Evolutionary conservation across 2,113 vertebrate genomes (phyloP), one percentile per base, ranked within the genome.

Genomic region (Psilopogon haemacephalus): DNA sequence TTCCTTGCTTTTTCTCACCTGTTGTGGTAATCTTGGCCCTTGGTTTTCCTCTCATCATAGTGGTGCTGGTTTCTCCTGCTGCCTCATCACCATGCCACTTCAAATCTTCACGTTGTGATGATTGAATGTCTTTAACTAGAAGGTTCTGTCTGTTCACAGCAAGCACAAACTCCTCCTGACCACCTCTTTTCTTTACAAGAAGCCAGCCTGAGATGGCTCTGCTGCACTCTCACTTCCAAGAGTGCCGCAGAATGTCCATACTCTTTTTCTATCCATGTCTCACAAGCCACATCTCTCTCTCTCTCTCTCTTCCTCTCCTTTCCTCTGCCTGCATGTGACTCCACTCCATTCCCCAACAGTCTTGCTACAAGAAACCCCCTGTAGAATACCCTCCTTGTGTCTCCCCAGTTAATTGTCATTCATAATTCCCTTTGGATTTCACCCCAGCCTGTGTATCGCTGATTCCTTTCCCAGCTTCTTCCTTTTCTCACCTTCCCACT

Each of bases 131-230:
- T 92, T 86, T 78, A 82, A 93, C 74, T 70, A 62, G 65, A 79
- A 92, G n/a, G 13, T 89, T 94, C 40, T 90, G 6, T 89, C 59
- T 92, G 9, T 88, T 88, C 81, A 85, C 91, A 92, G 93, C 71
- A 91, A 94, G 14, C 2, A 0, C 78, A 80, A 87, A 40, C 10
- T 84, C 20, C 58, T 93, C 33, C 54, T 90, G 67, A 71, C 50
- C 40, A 67, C 40, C 50, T 87, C 33, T 44, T 90, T 44, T 90
- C 6, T 70, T 90, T 82, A 73, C 63, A 59, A 93, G 86, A 93
- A 92, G 46, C 50, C 72, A 86, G 44, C 68, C 77, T 79, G 72
- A 93, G 38, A 76, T 54, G 82, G 46, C 70, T 93, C 55, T 81
- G 3, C 62, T 92, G 38, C 37, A 33, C 54, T 84, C 44, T 65